Evolutionary conservation across 2,797 vertebrate species (phyloP).

Genomic region (Clarias platycephalus): DNA sequence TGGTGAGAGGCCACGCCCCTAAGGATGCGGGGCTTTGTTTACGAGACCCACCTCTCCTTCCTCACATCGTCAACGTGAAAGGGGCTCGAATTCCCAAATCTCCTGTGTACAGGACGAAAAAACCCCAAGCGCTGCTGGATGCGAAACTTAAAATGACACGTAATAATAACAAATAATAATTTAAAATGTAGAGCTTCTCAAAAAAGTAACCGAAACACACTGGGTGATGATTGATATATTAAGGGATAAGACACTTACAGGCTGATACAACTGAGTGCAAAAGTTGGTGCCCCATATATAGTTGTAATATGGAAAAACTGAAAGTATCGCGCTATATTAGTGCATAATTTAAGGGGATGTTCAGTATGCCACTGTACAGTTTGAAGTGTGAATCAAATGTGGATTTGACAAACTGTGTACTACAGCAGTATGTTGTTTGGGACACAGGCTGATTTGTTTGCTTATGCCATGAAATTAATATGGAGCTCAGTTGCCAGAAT

Average conservation of each 20-base stretch:
- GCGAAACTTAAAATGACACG: slow-evolving; percentile 48
- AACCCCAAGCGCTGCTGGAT: slow-evolving; percentile 63
- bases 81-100: slow-evolving; percentile 77
- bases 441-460: background rate
- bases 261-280: background rate
- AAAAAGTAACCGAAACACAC: background rate
- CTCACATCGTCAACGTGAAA: slow-evolving; percentile 77
- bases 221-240: no score
- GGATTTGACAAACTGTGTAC: background rate
- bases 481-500: background rate
- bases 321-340: background rate
- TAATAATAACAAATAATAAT: background rate
- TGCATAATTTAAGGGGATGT: background rate
- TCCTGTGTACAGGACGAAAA: slow-evolving; percentile 76
- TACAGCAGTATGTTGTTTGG: background rate
- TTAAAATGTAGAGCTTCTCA: background rate
- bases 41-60: slow-evolving; percentile 81
- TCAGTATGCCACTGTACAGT: background rate
- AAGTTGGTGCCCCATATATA: background rate
- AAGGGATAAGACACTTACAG: background rate
- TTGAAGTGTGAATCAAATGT: background rate
- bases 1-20: slow-evolving; percentile 78
- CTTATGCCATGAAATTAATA: background rate
- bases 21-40: slow-evolving; percentile 65
- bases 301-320: background rate